Evolutionary conservation across 2,888 invertebrate species (phyloP), one percentile per base, ranked within the genome.

Genomic region (Creontiades dilutus): DNA sequence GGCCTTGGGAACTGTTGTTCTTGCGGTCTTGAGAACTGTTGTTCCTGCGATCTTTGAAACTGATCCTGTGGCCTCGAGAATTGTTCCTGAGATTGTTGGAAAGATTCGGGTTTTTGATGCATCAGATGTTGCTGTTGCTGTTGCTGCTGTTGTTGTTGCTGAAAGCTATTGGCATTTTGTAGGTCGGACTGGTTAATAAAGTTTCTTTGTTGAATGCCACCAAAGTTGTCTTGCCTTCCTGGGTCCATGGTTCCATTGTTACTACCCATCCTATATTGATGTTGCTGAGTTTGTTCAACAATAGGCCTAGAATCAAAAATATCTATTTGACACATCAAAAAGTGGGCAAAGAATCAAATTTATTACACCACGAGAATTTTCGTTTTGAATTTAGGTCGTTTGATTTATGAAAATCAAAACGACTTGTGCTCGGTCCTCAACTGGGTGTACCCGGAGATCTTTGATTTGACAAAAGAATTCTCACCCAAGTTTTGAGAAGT

Each of bases 121-220:
- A 88, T 88, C 14, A 27, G 23, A 37, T 86, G 86, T 19, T 87
- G 89, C 27, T 81, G 47, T n/a, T 27, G 28, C 81, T 78, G 89
- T 23, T 78, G 88, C 2, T 37, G 37, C 19, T 88, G 88, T 47
- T 89, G 89, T 12, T 88, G 88, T 48, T 89, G 89, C 61, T 81
- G 89, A 47, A 84, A 84, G 23, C 82, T 81, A 19, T 89, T 89
- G 47, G 82, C 82, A 75, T 89, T 84, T 55, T 89, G 89, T 28
- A 84, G 81, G n/a, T 84, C 89, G 19, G 89, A 89, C 89, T 88
- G 88, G 52, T 80, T 88, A 19, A 76, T 88, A 52, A 88, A 88
- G 28, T 88, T 88, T 28, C 80, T 76, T 19, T 88, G 88, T 28
- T 88, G 88, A 14, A 88, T 88, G 47, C 80, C 80, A 13, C 78